These are phyloP conservation scores for Euspilapteryx auroguttella DNA, from an alignment of 2,888 invertebrate species.

Conservation along the genomic window DNA sequence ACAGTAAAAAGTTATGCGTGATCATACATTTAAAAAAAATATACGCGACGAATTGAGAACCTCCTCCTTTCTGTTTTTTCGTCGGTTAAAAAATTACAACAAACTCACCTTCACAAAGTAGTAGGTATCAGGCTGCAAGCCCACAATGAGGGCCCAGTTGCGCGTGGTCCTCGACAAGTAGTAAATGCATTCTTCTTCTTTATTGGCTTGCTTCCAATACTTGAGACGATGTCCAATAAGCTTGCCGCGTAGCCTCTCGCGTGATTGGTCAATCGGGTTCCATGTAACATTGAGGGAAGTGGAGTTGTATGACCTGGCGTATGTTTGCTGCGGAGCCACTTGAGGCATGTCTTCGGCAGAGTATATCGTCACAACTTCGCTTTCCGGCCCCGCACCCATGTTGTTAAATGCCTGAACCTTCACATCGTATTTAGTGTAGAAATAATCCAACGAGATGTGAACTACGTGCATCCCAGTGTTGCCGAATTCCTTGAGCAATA, in stretches of 20 bases:
- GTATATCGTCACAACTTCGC: constrained; percentile 72
- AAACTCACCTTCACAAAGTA: constrained; percentile 81
- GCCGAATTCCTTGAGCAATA: constrained; percentile 70
- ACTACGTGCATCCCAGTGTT: constrained; percentile 81
- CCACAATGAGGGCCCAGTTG: constrained; percentile 89
- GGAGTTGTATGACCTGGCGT: constrained; percentile 81
- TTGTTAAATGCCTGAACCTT: constrained; percentile 84
- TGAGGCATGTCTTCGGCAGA: constrained; percentile 94
- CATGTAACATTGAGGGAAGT: constrained; percentile 92
- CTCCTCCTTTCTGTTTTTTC: too few relatives aligned
- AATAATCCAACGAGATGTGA: constrained; percentile 70
- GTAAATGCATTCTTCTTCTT: constrained; percentile 79
- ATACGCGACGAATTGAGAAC: too few relatives aligned
- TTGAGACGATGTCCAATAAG: constrained; percentile 92
- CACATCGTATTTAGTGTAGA: constrained; percentile 82
- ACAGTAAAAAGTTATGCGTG: too few relatives aligned
- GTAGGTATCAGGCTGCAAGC: constrained; percentile 88
- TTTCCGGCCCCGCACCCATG: constrained; percentile 81
- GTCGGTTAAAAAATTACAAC: too few relatives aligned
- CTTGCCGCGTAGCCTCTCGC: constrained; percentile 84
- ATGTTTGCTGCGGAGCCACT: constrained; percentile 82
- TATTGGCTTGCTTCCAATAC: constrained; percentile 81
- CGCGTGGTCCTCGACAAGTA: constrained; percentile 82
- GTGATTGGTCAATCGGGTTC: constrained; percentile 81
- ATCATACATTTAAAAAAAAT: too few relatives aligned